phyloP scores from a whole-genome alignment of 2,888 invertebrate genomes.

The Eledona agricola region DNA sequence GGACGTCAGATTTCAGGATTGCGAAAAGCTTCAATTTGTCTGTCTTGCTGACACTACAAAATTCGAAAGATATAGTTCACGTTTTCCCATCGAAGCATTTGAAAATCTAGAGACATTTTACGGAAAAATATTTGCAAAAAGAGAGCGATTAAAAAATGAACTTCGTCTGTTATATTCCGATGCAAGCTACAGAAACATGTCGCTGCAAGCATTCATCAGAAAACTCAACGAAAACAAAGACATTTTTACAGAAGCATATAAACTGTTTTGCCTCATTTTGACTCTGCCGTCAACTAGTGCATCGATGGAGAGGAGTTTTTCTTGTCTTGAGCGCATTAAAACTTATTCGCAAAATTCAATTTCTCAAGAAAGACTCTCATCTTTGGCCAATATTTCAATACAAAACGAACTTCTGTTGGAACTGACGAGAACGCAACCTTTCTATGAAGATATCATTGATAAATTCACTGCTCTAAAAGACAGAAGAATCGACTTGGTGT shows the following conservation, averaged over 20 bases:
- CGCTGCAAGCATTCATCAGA: neutral
- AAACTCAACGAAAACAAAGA: constrained; percentile 1
- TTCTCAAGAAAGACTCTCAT: constrained; percentile 24
- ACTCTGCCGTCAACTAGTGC: constrained; percentile 32
- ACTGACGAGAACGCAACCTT: constrained; percentile 1
- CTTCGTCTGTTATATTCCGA: neutral
- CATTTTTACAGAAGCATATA: constrained; percentile 26
- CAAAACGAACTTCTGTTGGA: constrained; percentile 31
- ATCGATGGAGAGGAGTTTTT: constrained; percentile 27
- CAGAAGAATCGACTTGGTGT: no score
- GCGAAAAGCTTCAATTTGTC: no score
- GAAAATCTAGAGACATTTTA: constrained; percentile 10
- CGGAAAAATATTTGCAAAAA: no score
- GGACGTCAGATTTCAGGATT: no score
- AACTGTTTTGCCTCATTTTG: constrained; percentile 32
- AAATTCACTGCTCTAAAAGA: no score
- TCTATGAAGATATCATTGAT: no score
- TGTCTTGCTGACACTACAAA: no score
- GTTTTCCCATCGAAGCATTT: no score
- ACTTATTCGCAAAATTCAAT: constrained; percentile 31
- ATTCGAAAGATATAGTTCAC: no score
- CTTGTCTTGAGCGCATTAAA: constrained; percentile 36
- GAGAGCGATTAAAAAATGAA: no score
- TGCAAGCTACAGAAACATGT: neutral
- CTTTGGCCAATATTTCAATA: constrained; percentile 29